Percentiles rank a stretch among this genome's conserved stretches.
These are phyloP conservation scores for Epizoanthus rinbou DNA, from an alignment of 92 coral and sea anemone species.

Conservation along the genomic window DNA sequence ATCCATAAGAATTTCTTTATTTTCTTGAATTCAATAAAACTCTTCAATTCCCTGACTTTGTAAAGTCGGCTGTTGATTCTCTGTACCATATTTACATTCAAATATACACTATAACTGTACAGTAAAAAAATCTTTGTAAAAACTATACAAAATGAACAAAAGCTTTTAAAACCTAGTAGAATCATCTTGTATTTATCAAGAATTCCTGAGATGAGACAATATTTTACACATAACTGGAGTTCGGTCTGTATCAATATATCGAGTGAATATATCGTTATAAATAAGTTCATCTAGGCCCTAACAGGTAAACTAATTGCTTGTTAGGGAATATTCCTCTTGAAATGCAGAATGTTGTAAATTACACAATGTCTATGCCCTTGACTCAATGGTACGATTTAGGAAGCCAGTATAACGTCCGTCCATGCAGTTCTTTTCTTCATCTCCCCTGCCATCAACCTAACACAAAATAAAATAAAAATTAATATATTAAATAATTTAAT, in stretches of 20 bases:
- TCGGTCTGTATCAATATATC: not conserved
- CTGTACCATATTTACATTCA: slow-evolving; percentile 41
- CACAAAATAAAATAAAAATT: not conserved
- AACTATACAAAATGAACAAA: slow-evolving; percentile 47
- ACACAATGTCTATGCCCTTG: not conserved
- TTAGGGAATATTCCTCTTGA: not conserved
- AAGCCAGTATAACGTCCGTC: slow-evolving; percentile 1
- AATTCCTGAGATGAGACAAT: slow-evolving; percentile 3
- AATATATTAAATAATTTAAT: not conserved
- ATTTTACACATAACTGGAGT: slow-evolving; percentile 1
- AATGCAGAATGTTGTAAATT: too few species aligned
- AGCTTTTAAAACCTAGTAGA: not conserved
- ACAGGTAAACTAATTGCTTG: not conserved
- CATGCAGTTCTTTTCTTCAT: slow-evolving; percentile 1
- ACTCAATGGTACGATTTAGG: slow-evolving; percentile 22
- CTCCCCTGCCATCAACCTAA: slow-evolving; percentile 32
- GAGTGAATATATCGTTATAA: slow-evolving; percentile 16
- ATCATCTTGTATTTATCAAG: not conserved
- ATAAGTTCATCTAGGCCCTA: not conserved
- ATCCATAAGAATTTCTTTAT: slow-evolving; percentile 20
- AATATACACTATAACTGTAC: slow-evolving; percentile 35
- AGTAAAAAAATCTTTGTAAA: slow-evolving; percentile 39
- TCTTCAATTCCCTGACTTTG: slow-evolving; percentile 21
- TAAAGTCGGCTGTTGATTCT: slow-evolving; percentile 27
- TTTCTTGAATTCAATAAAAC: slow-evolving; percentile 11